Percentiles rank a stretch among this genome's conserved stretches.
phyloP scores from a whole-genome alignment of 2,797 vertebrate genomes.

The Propithecus perrieri region DNA sequence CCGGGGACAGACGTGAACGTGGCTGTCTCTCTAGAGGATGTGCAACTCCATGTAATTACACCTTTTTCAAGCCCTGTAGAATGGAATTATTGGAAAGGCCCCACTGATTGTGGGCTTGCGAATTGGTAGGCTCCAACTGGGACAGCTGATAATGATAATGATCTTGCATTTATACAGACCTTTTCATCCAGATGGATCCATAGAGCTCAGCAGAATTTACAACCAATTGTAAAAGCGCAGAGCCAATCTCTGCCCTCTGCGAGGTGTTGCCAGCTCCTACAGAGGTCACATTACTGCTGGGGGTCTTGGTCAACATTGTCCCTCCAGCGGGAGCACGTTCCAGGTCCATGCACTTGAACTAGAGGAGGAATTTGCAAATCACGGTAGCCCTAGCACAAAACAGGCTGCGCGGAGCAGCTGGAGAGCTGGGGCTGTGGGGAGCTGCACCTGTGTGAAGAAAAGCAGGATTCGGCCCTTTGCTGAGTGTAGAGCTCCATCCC shows the following conservation, averaged over 20 bases:
- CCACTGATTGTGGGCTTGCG: conserved; percentile 41
- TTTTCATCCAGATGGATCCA: conserved; percentile 61
- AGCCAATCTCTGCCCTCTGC: not conserved
- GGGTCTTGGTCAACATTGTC: not conserved
- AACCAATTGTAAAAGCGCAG: conserved; percentile 13
- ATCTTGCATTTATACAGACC: conserved; percentile 54
- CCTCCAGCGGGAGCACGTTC: not conserved
- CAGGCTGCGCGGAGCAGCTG: not conserved
- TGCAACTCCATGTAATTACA: not conserved
- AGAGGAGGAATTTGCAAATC: not conserved
- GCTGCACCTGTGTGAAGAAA: not conserved
- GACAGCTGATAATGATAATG: conserved; percentile 47
- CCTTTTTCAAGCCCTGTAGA: conserved; percentile 21
- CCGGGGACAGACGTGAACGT: not conserved
- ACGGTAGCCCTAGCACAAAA: not conserved
- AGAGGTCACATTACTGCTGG: not conserved
- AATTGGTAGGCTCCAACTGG: conserved; percentile 46
- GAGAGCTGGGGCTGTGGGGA: not conserved
- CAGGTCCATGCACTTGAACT: not conserved
- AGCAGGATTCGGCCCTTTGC: not conserved
- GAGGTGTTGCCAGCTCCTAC: not conserved
- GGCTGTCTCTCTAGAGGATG: not conserved
- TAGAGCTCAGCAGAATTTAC: conserved; percentile 62
- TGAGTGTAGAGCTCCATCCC: not conserved
- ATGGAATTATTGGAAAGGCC: conserved; percentile 52